These are phyloP conservation scores for Catotricha subobsoleta DNA, from an alignment of 2,888 invertebrate genomes.

Conservation along the genomic window DNA sequence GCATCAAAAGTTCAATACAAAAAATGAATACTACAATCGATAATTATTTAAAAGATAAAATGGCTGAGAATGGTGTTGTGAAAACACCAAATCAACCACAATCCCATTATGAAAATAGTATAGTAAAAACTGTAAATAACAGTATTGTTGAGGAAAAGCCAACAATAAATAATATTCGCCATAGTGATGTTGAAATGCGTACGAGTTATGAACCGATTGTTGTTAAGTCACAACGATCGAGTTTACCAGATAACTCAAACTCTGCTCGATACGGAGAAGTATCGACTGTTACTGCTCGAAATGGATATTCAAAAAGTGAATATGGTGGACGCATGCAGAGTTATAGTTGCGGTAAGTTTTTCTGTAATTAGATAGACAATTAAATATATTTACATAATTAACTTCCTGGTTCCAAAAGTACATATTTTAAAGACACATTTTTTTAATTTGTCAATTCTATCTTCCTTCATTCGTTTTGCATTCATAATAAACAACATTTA, in stretches of 20 bases:
- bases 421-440: too few species aligned
- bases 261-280: background rate
- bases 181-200: conserved; percentile 10
- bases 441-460: too few species aligned
- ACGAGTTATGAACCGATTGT: conserved; percentile 17
- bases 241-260: conserved; percentile 5
- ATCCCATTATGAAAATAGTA: background rate
- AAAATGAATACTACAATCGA: conserved; percentile 30
- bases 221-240: conserved; percentile 9
- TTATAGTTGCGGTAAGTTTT: conserved; percentile 21
- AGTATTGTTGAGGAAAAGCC: background rate
- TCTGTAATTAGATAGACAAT: too few species aligned
- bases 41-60: conserved; percentile 28
- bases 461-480: too few species aligned
- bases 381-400: too few species aligned
- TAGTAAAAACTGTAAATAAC: background rate
- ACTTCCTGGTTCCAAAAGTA: too few species aligned
- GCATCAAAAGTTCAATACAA: conserved; percentile 28
- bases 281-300: conserved; percentile 8
- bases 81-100: background rate
- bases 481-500: too few species aligned
- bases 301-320: conserved; percentile 25
- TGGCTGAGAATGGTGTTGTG: conserved; percentile 21
- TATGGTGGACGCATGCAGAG: conserved; percentile 16
- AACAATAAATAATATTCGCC: background rate